Evolutionary conservation across 2,113 vertebrate genomes (phyloP), one percentile per base, ranked within the genome.

Genomic region (Hirundichthys speculiger): DNA sequence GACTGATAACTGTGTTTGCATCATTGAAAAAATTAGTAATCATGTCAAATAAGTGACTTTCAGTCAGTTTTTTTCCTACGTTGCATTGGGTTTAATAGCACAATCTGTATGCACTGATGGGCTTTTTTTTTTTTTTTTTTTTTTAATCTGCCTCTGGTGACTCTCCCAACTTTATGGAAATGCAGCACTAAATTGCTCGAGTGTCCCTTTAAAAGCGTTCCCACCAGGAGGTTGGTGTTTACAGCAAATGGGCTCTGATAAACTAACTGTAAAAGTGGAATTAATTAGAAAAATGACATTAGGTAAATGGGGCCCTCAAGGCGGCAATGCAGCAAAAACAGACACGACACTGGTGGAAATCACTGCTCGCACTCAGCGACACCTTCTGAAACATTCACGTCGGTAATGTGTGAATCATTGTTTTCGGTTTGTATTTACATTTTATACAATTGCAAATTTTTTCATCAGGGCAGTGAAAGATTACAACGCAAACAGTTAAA

Each of bases 191-290:
- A 46, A 46, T 45, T 27, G 42, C 24, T 51, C 20, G 48, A 43
- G 39, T 50, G 39, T 14, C 30, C 56, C 25, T 58, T 58, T 38
- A 52, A 30, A 25, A 52, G 34, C 18, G 10, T 39, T 16, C 20
- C 14, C 34, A 62, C 16, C 11, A 62, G 22, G 18, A 38, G 19
- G 27, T 13, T 18, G 16, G 24, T 39, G 20, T 61, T 49, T 30
- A 41, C n/a, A 11, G 22, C 21, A 64, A 15, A n/a, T 27, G 15
- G 61, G 39, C 61, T 48, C 15, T 42, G 8, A 30, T 40, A 19
- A 42, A 30, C 22, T 30, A 22, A 64, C 20, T 42, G 38, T 42
- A 64, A 64, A 64, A 64, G 22, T 52, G 21, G 61, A 52, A 42
- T 52, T 43, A 25, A 52, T 64, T 43, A 40, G 13, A 63, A 63